phyloP scores from a whole-genome alignment of 2,113 vertebrate genomes.

The Miniopterus natalensis region DNA sequence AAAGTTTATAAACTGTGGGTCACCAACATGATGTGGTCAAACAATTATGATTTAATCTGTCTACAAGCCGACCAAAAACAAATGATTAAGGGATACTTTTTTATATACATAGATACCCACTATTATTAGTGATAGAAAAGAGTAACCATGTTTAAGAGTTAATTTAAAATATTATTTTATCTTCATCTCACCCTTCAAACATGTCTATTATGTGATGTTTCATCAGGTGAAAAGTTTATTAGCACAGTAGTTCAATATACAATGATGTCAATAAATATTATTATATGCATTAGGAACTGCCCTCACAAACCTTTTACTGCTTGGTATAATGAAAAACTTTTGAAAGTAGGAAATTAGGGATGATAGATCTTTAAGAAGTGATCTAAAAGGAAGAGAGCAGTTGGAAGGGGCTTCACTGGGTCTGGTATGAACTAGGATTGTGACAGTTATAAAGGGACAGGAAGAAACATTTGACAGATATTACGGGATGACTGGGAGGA shows the following conservation, averaged over 20 bases:
- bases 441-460: background rate
- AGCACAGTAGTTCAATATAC: background rate
- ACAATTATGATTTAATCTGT: constrained; percentile 38
- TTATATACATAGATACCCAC: background rate
- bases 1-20: constrained; percentile 40
- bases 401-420: background rate
- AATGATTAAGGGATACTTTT: constrained; percentile 3
- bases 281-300: accelerated
- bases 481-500: background rate
- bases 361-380: background rate
- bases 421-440: background rate
- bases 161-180: constrained; percentile 22
- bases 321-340: background rate
- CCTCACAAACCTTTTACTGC: background rate
- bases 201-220: background rate
- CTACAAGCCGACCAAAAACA: background rate
- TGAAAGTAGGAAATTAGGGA: background rate
- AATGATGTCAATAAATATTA: background rate
- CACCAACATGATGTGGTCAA: constrained; percentile 18
- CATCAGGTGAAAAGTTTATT: background rate
- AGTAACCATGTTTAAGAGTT: background rate
- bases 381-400: background rate
- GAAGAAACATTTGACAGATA: background rate
- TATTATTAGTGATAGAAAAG: background rate
- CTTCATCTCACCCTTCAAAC: background rate